Evolutionary conservation across 2,888 invertebrate genomes (phyloP).

Genomic region (Acrobasis suavella): DNA sequence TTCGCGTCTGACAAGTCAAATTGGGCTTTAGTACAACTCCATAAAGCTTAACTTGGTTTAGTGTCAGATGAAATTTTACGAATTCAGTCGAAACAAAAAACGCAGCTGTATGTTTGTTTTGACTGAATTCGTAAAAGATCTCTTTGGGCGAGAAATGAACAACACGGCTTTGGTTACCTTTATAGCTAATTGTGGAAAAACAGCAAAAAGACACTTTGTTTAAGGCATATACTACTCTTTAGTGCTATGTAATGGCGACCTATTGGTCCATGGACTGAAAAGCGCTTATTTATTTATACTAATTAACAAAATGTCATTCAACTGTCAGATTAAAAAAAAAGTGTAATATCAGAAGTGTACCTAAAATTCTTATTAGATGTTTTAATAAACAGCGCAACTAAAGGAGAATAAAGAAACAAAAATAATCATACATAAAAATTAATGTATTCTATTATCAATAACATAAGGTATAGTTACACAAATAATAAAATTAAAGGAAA

Average conservation of each 20-base stretch:
- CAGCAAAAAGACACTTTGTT: slow-evolving; percentile 10
- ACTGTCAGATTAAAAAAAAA: slow-evolving; percentile 3
- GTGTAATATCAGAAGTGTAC: neutral
- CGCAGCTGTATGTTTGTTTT: too few species aligned
- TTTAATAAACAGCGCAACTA: slow-evolving; percentile 36
- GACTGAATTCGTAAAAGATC: too few species aligned
- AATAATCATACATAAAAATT: slow-evolving; percentile 80
- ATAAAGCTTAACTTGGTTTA: too few species aligned
- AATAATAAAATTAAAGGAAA: slow-evolving; percentile 81
- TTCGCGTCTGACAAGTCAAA: too few species aligned
- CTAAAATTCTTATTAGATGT: slow-evolving; percentile 6
- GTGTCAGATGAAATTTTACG: too few species aligned
- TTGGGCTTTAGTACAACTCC: too few species aligned
- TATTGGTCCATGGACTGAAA: neutral
- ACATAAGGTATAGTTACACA: slow-evolving; percentile 81
- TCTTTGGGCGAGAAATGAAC: neutral
- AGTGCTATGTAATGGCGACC: neutral
- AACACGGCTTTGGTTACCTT: neutral
- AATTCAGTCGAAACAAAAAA: too few species aligned
- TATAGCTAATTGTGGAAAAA: neutral
- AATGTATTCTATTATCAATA: slow-evolving; percentile 82
- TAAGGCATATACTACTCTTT: slow-evolving; percentile 10
- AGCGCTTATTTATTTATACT: neutral
- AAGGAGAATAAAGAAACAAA: slow-evolving; percentile 64
- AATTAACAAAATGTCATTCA: slow-evolving; percentile 6